These are phyloP conservation scores for Anas platyrhynchos DNA, from an alignment of 2,113 vertebrate genomes.

Conservation along the genomic window DNA sequence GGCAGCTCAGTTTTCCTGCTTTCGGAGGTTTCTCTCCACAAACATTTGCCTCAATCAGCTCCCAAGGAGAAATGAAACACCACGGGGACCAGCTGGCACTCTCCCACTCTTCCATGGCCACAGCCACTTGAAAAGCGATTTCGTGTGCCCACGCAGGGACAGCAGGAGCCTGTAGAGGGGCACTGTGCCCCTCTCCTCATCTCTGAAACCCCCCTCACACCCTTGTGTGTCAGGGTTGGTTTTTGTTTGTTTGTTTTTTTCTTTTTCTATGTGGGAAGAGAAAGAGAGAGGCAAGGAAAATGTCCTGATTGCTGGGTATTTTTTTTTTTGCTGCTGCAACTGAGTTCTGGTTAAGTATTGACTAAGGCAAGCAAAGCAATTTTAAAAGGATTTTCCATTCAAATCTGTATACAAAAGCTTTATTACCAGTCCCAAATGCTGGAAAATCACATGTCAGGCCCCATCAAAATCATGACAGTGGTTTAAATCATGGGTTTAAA, in stretches of 20 bases:
- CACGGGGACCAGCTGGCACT: slow-evolving; percentile 36
- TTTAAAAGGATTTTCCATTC: slow-evolving; percentile 57
- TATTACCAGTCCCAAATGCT: not conserved
- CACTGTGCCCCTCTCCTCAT: not conserved
- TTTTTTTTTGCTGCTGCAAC: slow-evolving; percentile 14
- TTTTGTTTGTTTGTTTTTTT: not conserved
- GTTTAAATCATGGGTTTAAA: slow-evolving; percentile 37
- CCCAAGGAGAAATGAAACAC: slow-evolving; percentile 5
- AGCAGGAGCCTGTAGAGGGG: not conserved
- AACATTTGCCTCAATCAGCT: not conserved
- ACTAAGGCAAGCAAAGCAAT: slow-evolving; percentile 28
- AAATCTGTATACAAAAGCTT: slow-evolving; percentile 46
- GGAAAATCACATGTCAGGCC: slow-evolving; percentile 31
- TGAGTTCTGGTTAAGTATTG: slow-evolving; percentile 12
- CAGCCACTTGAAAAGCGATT: not conserved
- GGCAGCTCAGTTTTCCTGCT: not conserved
- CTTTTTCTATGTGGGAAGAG: not conserved
- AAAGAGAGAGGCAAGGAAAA: not conserved
- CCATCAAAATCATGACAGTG: slow-evolving; percentile 44
- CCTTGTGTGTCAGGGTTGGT: not conserved
- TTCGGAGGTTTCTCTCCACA: slow-evolving; percentile 9
- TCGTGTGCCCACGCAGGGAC: not conserved
- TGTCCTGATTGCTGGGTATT: not conserved
- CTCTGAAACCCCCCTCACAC: not conserved
- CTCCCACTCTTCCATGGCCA: not conserved